A percentile compares a stretch with the other conserved stretches of the same genome.
Evolutionary conservation across 2,113 vertebrate genomes (phyloP).

Genomic region (Nanorana parkeri): DNA sequence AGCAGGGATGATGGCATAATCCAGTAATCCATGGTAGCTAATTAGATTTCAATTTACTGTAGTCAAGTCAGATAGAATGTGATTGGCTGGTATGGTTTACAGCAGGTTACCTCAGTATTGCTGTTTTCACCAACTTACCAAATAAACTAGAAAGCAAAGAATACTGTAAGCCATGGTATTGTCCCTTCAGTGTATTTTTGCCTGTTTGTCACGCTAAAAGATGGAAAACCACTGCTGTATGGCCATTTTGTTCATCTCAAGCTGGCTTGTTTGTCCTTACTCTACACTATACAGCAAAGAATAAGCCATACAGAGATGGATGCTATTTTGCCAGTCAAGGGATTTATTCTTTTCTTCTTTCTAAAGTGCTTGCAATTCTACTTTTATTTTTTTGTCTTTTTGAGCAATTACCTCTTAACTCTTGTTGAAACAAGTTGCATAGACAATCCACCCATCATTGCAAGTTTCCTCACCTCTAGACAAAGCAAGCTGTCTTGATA

Average conservation of each 20-base stretch:
- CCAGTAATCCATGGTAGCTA: no score
- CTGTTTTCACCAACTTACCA: no score
- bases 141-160: no score
- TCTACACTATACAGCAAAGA: no score
- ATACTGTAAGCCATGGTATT: no score
- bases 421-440: constrained; percentile 20
- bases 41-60: no score
- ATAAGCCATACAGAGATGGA: neutral
- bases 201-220: no score
- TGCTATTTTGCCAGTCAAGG: neutral
- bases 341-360: constrained; percentile 36
- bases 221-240: constrained; percentile 2
- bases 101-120: no score
- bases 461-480: constrained; percentile 29
- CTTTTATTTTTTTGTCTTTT: constrained; percentile 30
- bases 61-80: no score
- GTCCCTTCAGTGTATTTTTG: no score
- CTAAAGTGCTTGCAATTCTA: neutral
- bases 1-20: no score
- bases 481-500: constrained; percentile 18
- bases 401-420: constrained; percentile 10
- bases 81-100: no score
- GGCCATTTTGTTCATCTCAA: neutral
- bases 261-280: constrained; percentile 12
- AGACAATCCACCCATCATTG: constrained; percentile 8